Conservation (phyloP, 2,888 invertebrate species). For the Erebia ligea region DNA sequence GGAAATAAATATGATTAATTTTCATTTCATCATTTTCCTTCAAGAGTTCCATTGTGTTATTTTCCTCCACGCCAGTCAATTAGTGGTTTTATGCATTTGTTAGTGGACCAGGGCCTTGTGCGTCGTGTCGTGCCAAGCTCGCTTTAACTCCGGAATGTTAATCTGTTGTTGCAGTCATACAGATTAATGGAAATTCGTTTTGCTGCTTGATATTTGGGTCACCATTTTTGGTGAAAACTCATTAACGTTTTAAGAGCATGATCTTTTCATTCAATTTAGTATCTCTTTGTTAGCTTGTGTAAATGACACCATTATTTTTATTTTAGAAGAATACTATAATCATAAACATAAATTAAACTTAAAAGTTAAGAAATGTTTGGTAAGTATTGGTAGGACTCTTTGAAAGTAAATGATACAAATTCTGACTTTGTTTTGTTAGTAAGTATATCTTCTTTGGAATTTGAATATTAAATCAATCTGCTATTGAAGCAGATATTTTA, state of each 20-base stretch:
- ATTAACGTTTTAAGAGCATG: not conserved
- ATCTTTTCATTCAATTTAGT: not conserved
- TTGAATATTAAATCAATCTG: too few relatives aligned
- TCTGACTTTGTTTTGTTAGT: too few relatives aligned
- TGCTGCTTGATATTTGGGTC: conserved; percentile 45
- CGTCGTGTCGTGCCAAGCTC: conserved; percentile 51
- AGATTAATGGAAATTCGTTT: conserved; percentile 33
- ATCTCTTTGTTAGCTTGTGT: not conserved
- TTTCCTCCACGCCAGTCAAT: not conserved
- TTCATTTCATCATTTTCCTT: not conserved
- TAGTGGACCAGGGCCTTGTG: conserved; percentile 9
- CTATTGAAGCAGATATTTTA: too few relatives aligned
- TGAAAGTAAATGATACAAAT: too few relatives aligned
- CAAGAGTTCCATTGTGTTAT: not conserved
- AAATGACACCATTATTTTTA: not conserved
- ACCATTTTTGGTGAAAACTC: conserved; percentile 1
- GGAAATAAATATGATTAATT: too few relatives aligned
- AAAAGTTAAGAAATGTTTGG: too few relatives aligned
- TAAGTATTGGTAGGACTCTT: too few relatives aligned
- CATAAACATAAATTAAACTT: too few relatives aligned
- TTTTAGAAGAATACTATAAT: not conserved
- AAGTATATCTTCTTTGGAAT: too few relatives aligned
- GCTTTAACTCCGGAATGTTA: conserved; percentile 44
- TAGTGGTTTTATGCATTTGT: not conserved
- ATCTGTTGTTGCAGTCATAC: conserved; percentile 50